Percentiles rank a stretch among this genome's conserved stretches.
These are phyloP conservation scores for Triplophysa yarkandensis DNA, from an alignment of 2,797 vertebrate species.

Conservation along the genomic window DNA sequence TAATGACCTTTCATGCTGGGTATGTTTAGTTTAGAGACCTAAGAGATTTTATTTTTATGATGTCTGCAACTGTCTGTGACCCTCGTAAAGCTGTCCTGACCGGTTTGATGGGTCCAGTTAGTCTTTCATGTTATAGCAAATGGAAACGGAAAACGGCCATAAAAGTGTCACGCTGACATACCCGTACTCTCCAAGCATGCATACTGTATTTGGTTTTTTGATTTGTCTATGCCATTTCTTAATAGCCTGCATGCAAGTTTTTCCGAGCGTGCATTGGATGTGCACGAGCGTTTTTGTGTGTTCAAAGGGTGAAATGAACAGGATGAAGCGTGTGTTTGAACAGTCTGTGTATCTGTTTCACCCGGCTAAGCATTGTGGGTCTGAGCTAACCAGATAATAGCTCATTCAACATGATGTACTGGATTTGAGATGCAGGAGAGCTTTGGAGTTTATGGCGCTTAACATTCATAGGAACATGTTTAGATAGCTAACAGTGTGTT, in stretches of 20 bases:
- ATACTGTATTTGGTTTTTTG: background rate
- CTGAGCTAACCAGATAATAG: slow-evolving; percentile 39
- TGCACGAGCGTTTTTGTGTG: background rate
- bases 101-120: slow-evolving; percentile 10
- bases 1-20: slow-evolving; percentile 10
- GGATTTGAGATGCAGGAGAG: slow-evolving; percentile 23
- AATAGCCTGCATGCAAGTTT: background rate
- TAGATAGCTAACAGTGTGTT: background rate
- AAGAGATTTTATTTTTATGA: slow-evolving; percentile 23
- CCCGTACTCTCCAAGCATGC: background rate
- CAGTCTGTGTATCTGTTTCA: slow-evolving; percentile 41
- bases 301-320: background rate
- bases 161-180: slow-evolving; percentile 6
- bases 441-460: slow-evolving; percentile 11
- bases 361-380: slow-evolving; percentile 25
- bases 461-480: slow-evolving; percentile 1
- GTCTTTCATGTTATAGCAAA: background rate
- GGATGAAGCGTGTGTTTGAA: slow-evolving; percentile 33
- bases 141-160: background rate
- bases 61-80: slow-evolving; percentile 28
- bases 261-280: background rate
- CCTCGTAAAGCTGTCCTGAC: slow-evolving; percentile 40
- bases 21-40: slow-evolving; percentile 26
- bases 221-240: slow-evolving; percentile 12
- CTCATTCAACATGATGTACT: slow-evolving; percentile 6